phyloP scores from a whole-genome alignment of 2,888 invertebrate genomes.

The Phrixothrix hirtus region DNA sequence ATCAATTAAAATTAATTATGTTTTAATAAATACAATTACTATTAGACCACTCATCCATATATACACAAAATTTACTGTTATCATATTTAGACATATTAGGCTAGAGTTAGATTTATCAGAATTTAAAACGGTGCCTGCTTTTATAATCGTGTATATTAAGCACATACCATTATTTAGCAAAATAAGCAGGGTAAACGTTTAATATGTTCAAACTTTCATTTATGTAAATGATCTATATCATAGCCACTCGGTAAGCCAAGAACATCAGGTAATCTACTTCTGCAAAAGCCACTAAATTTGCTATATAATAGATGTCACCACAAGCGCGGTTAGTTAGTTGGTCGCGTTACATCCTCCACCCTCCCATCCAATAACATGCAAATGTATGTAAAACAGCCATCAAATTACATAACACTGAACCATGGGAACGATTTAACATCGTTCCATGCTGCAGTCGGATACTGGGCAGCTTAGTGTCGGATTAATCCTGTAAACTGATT shows the following conservation, averaged over 20 bases:
- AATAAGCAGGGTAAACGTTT: conserved; percentile 7
- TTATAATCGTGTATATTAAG: too few relatives aligned
- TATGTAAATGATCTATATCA: conserved; percentile 27
- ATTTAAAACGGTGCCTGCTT: too few relatives aligned
- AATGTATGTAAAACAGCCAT: conserved; percentile 54
- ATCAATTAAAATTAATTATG: too few relatives aligned
- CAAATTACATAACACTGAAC: conserved; percentile 53
- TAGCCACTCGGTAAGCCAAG: conserved; percentile 30
- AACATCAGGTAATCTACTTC: conserved; percentile 44
- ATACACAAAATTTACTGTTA: too few relatives aligned
- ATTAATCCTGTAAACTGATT: conserved; percentile 43
- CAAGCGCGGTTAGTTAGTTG: conserved; percentile 40
- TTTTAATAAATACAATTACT: too few relatives aligned
- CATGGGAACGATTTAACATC: conserved; percentile 42
- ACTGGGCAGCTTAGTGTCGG: conserved; percentile 35
- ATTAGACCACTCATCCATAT: too few relatives aligned
- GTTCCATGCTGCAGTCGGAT: conserved; percentile 36
- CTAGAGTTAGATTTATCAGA: too few relatives aligned
- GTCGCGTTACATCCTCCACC: conserved; percentile 38
- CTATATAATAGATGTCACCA: conserved; percentile 42
- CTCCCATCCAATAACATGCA: conserved; percentile 52
- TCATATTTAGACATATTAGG: too few relatives aligned
- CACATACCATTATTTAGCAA: too few relatives aligned
- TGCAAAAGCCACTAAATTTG: conserved; percentile 43
- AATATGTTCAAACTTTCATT: conserved; percentile 17